Evolutionary conservation across 2,113 vertebrate species (phyloP).

Genomic region (Protobothrops flavoviridis): DNA sequence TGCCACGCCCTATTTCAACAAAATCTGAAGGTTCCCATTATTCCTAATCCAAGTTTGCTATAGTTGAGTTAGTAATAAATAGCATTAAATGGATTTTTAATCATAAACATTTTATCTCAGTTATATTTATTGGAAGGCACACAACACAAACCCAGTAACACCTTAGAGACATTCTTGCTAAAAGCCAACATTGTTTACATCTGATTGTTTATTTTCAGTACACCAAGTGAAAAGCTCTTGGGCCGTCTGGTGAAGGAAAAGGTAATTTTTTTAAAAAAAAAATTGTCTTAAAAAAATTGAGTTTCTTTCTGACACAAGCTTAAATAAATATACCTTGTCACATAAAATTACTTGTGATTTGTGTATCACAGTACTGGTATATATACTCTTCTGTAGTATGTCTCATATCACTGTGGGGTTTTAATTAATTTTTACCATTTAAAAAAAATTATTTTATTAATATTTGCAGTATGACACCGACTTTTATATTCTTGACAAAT

Average conservation of each 20-base stretch:
- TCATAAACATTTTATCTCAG: not conserved
- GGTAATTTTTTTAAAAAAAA: conserved; percentile 71
- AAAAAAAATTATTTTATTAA: conserved; percentile 15
- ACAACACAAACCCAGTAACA: not conserved
- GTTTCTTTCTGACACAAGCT: not conserved
- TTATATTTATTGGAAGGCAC: not conserved
- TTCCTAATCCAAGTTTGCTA: not conserved
- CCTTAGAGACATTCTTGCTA: not conserved
- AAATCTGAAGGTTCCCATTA: not conserved
- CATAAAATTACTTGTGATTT: not conserved
- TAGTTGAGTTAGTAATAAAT: not conserved
- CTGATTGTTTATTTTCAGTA: conserved; percentile 74
- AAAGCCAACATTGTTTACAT: not conserved
- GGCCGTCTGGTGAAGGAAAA: conserved; percentile 97
- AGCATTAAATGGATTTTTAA: not conserved
- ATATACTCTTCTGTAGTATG: not conserved
- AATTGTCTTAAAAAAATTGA: not conserved
- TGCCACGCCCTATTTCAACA: not conserved
- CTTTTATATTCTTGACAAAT: conserved; percentile 98
- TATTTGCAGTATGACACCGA: conserved; percentile 91
- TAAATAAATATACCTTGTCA: not conserved
- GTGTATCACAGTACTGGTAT: not conserved
- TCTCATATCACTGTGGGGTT: not conserved
- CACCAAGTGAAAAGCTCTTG: conserved; percentile 95
- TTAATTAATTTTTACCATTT: not conserved